Base-by-base conservation (phyloP, 2,113 vertebrate species). In the Serinus canaria region DNA sequence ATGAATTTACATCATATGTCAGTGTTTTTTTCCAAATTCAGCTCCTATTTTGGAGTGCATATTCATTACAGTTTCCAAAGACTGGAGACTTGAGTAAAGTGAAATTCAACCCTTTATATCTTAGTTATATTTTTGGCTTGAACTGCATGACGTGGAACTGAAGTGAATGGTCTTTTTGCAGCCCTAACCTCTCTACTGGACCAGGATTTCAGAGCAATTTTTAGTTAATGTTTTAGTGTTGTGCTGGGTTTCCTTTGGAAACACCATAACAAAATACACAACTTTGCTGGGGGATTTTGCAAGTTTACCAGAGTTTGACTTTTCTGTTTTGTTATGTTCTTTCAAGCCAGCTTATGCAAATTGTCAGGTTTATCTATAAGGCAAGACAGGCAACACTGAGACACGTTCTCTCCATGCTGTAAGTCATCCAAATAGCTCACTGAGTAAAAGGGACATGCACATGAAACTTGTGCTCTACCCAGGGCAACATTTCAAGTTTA, bases 1-100 rank as follows among this genome's bases (percentile, higher is more conserved):
- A 95, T 97, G 37, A 96, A 98, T 98, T 98, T 98, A 92, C 95
- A 97, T 98, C 81, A 93, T 95, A 96, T 96, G 93, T 90, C 75
- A n/a, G 50, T 97, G 83, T 94, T 98, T 97, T 97, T 95, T 96
- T 96, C 94, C 89, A 93, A 95, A 97, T 98, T 95, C 76, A 13
- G 59, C 86, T 88, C 93, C 93, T 96, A 87, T 95, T 95, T 70
- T 50, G 86, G 37, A 92, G 75, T 87, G 60, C 88, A 23, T 95
- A 86, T 97, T 93, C 85, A 95, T 92, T 90, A 81, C 52, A 86
- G 89, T 93, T 97, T 75, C 87, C 62, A 74, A 93, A 96, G 93
- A 81, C 2, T 72, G 55, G 70, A 84, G 86, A 85, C 73, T 55
- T 43, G 17, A 76, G 31, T 63, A 21, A 90, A 91, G 66, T 82